Percentiles rank a stretch among this genome's conserved stretches.
Conservation (phyloP, 2,797 vertebrate genomes). For the Myotis findleyi region DNA sequence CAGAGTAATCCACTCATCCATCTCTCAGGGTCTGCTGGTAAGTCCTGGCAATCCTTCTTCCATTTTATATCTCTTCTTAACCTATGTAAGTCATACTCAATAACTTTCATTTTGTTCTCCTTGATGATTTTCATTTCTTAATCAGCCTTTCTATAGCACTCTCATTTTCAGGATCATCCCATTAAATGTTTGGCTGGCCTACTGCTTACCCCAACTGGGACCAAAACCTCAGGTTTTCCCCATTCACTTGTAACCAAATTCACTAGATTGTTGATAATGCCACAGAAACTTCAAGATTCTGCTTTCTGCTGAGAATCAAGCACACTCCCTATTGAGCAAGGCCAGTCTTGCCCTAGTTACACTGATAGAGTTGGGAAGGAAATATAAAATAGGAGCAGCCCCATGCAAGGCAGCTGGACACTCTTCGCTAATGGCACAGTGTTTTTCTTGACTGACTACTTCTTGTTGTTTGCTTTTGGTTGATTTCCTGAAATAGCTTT, state of each 20-base stretch:
- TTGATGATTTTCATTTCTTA: background rate
- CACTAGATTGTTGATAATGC: background rate
- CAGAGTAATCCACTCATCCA: too few species aligned
- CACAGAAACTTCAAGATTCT: background rate
- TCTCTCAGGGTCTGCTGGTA: too few species aligned
- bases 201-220: background rate
- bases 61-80: background rate
- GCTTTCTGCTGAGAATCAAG: background rate
- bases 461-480: background rate
- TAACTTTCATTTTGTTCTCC: background rate
- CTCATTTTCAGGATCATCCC: background rate
- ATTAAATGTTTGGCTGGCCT: background rate
- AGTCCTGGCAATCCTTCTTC: background rate
- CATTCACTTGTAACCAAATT: background rate
- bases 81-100: background rate
- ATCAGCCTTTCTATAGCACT: background rate
- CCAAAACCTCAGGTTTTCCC: background rate
- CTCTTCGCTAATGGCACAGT: background rate
- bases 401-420: background rate
- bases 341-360: background rate
- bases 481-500: background rate
- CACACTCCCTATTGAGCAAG: background rate
- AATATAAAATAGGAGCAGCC: background rate
- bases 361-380: background rate
- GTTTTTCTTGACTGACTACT: background rate